Evolutionary conservation across 2,888 invertebrate genomes (phyloP).

Genomic region (Cinara cedri): DNA sequence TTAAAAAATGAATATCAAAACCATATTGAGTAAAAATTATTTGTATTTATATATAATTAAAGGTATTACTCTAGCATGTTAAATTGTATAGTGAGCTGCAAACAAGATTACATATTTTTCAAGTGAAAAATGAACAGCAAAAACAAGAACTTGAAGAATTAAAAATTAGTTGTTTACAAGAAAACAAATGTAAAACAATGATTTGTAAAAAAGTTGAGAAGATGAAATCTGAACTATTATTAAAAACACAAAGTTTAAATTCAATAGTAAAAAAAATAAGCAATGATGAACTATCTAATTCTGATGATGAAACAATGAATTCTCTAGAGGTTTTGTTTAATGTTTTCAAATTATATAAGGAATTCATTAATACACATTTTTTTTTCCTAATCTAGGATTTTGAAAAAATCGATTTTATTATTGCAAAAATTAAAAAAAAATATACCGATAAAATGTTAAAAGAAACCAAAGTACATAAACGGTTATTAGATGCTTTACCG

Average conservation of each 20-base stretch:
- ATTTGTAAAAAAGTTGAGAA: slow-evolving; percentile 23
- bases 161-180: slow-evolving; percentile 23
- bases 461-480: background rate
- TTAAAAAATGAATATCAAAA: background rate
- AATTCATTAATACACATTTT: background rate
- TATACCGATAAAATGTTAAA: background rate
- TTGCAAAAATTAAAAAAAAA: slow-evolving; percentile 13
- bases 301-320: slow-evolving; percentile 1
- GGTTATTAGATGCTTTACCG: background rate
- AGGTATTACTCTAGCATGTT: background rate
- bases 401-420: slow-evolving; percentile 32
- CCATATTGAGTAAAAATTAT: slow-evolving; percentile 5
- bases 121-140: slow-evolving; percentile 10
- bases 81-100: slow-evolving; percentile 7
- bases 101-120: slow-evolving; percentile 18
- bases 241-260: slow-evolving; percentile 26
- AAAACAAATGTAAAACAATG: background rate
- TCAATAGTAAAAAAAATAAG: slow-evolving; percentile 32
- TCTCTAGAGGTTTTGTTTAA: slow-evolving; percentile 27
- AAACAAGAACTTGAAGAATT: slow-evolving; percentile 11
- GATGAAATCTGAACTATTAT: background rate
- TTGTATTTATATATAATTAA: background rate
- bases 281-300: slow-evolving; percentile 24
- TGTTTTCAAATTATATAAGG: background rate
- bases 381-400: slow-evolving; percentile 15